A percentile compares a stretch with the other conserved stretches of the same genome.
These are phyloP conservation scores for Fundulus diaphanus DNA, from an alignment of 2,797 vertebrate genomes.

Conservation along the genomic window DNA sequence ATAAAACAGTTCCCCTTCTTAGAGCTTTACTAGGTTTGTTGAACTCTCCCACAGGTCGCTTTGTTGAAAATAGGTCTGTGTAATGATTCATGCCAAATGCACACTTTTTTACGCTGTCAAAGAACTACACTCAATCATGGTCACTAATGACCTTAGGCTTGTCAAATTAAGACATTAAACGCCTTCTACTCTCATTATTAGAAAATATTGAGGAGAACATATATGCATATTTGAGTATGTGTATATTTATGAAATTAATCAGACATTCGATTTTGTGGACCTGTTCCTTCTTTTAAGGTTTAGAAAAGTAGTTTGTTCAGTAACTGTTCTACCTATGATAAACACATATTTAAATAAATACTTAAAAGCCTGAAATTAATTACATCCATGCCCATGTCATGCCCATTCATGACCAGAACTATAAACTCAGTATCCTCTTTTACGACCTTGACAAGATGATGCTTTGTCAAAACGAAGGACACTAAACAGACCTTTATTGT, in stretches of 20 bases:
- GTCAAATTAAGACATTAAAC: not conserved
- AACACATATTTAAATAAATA: not conserved
- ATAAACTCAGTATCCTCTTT: not conserved
- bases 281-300: not conserved
- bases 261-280: not conserved
- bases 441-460: not conserved
- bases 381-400: not conserved
- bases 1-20: not conserved
- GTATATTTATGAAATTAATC: not conserved
- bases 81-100: not conserved
- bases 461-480: not conserved
- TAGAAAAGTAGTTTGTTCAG: not conserved
- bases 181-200: not conserved
- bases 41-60: not conserved
- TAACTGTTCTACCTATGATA: not conserved
- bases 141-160: not conserved
- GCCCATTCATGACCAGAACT: not conserved
- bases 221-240: not conserved
- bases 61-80: not conserved
- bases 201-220: not conserved
- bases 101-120: not conserved
- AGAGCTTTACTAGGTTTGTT: not conserved
- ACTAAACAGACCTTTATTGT: not conserved
- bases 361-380: not conserved
- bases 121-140: not conserved